Evolutionary conservation across 2,113 vertebrate genomes (phyloP), one percentile per base, ranked within the genome.

Genomic region (Rhinolophus sinicus): DNA sequence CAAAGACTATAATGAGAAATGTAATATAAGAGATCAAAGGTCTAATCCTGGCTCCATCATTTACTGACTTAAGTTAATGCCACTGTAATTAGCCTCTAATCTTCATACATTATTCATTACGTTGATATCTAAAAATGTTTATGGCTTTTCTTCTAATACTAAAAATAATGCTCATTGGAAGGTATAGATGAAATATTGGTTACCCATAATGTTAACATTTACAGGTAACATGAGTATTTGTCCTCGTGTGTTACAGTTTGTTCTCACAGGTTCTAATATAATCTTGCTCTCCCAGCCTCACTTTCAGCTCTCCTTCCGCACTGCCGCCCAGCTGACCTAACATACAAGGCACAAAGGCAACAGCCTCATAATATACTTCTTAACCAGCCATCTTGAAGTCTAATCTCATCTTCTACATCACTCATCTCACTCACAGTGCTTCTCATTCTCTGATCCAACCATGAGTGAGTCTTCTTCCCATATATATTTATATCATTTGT

Each of bases 151-250:
- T 67, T 35, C 54, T 90, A 86, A 90, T 47, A 72, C 15, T 81
- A 86, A 90, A 80, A 90, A 65, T 67, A 50, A 90, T 13, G 19
- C 44, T 70, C 38, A 38, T 11, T 85, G 73, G 33, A 86, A 90
- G 19, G 35, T 3, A 38, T 35, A 76, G 44, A 84, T 44, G 54
- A 77, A 96, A 72, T 8, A 72, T 11, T 40, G 24, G 85, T n/a
- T 40, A 80, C 50, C 35, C 64, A 54, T 35, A 89, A 93, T 72
- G n/a, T 65, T 90, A 80, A 90, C 64, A 93, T 85, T 85, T 56
- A 78, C 11, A 78, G 54, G 72, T n/a, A n/a, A 40, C n/a, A 54
- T 50, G 33, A 47, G 38, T 21, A 14, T 56, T 44, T 78, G 8
- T 72, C 64, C 72, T 72, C 21, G 5, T 15, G 24, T 70, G 85